These are phyloP conservation scores for Cygnus olor DNA, from an alignment of 2,797 vertebrate genomes.

Conservation along the genomic window DNA sequence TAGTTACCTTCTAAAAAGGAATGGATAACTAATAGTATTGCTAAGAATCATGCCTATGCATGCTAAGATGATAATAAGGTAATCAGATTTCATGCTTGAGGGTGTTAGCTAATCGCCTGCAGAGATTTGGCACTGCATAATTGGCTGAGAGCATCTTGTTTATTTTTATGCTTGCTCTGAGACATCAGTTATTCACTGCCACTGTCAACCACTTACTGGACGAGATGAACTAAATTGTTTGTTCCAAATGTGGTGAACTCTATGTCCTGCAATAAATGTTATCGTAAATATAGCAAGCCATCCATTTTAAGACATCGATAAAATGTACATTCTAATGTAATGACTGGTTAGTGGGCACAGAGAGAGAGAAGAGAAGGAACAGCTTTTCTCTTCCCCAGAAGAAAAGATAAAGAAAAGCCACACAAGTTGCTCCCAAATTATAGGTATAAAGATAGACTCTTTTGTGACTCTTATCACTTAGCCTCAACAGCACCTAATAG, in stretches of 20 bases:
- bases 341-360: neutral
- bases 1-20: conserved; percentile 1
- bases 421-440: neutral
- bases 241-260: conserved; percentile 56
- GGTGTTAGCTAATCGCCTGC: conserved; percentile 59
- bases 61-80: conserved; percentile 62
- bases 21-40: conserved; percentile 45
- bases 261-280: conserved; percentile 61
- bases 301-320: conserved; percentile 39
- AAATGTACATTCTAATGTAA: neutral
- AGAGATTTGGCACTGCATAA: conserved; percentile 58
- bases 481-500: neutral
- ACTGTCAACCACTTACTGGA: conserved; percentile 47
- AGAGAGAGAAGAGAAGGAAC: neutral
- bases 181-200: conserved; percentile 58
- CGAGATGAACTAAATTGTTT: conserved; percentile 67
- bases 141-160: conserved; percentile 62
- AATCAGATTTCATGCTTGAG: conserved; percentile 71
- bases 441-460: neutral
- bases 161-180: conserved; percentile 68
- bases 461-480: neutral
- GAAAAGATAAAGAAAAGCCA: neutral
- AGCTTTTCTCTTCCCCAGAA: neutral
- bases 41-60: conserved; percentile 45
- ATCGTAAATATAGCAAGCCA: conserved; percentile 48